A percentile compares a stretch with the other conserved stretches of the same genome.
Conservation (phyloP, 2,888 invertebrate genomes). For the Stegana nigrithorax region DNA sequence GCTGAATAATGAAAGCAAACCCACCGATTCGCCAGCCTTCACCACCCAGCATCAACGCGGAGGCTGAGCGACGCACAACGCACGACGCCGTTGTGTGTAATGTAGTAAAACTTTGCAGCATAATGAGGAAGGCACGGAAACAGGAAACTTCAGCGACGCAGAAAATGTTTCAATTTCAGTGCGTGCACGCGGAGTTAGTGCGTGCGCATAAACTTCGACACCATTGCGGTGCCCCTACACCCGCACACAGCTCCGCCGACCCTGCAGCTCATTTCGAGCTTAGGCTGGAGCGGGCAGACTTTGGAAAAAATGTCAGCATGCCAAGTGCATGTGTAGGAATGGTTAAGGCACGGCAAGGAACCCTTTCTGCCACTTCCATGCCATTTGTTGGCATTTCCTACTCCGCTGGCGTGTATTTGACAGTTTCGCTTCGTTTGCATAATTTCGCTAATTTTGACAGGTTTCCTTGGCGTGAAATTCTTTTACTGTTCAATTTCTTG, state of each 20-base stretch:
- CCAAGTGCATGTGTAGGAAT: no score
- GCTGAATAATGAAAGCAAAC: no score
- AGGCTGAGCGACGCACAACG: background rate
- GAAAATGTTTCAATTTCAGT: conserved; percentile 52
- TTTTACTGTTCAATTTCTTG: background rate
- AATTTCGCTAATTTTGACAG: conserved; percentile 56
- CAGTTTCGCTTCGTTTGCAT: conserved; percentile 49
- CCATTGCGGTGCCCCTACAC: background rate
- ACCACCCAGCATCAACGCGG: no score
- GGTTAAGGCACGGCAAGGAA: no score
- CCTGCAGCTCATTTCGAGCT: no score
- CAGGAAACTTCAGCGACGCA: conserved; percentile 52
- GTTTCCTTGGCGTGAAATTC: conserved; percentile 26
- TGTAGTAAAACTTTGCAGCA: conserved; percentile 22
- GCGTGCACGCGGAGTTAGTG: background rate
- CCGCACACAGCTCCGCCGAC: no score
- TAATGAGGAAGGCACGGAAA: conserved; percentile 42
- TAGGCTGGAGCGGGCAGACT: no score
- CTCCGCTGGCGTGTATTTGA: conserved; percentile 30
- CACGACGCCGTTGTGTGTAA: background rate
- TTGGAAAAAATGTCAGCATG: no score
- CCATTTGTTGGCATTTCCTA: background rate
- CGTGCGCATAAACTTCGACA: conserved; percentile 1
- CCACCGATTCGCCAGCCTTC: no score
- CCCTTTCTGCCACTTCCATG: background rate